Percentiles rank a stretch among this genome's conserved stretches.
phyloP scores from a whole-genome alignment of 1,140 invertebrate genomes.

The Drosophila mayri region DNA sequence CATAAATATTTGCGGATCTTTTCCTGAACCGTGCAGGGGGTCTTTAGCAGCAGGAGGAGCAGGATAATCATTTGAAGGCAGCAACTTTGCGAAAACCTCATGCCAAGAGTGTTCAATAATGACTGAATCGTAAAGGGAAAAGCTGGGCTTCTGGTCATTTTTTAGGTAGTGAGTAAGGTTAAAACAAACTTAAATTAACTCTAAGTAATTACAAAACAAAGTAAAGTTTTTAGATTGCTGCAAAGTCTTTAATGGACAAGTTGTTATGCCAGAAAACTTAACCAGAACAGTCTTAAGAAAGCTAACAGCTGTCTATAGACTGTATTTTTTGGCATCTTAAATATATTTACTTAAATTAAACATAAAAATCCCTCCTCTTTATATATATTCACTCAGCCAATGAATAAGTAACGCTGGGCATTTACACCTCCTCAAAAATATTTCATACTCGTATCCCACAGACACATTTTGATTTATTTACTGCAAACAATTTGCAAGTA shows the following conservation, averaged over 20 bases:
- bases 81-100: constrained; percentile 10
- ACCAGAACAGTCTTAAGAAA: neutral
- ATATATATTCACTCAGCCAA: neutral
- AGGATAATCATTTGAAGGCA: constrained; percentile 7
- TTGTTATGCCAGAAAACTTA: neutral
- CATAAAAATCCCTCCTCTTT: no score
- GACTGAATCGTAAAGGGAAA: constrained; percentile 4
- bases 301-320: neutral
- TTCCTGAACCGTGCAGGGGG: neutral
- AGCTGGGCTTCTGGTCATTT: neutral
- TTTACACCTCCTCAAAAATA: constrained; percentile 28
- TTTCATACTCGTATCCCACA: neutral
- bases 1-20: no score
- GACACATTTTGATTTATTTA: constrained; percentile 55
- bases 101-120: constrained; percentile 1
- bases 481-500: constrained; percentile 60
- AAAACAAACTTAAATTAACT: neutral
- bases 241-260: neutral
- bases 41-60: constrained; percentile 5
- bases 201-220: neutral
- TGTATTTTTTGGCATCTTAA: neutral
- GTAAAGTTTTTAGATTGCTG: neutral
- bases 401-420: constrained; percentile 28
- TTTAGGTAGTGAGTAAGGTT: no score
- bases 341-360: neutral